Conservation (phyloP, 1,140 invertebrate genomes). For the Scaptomyza graminum region DNA sequence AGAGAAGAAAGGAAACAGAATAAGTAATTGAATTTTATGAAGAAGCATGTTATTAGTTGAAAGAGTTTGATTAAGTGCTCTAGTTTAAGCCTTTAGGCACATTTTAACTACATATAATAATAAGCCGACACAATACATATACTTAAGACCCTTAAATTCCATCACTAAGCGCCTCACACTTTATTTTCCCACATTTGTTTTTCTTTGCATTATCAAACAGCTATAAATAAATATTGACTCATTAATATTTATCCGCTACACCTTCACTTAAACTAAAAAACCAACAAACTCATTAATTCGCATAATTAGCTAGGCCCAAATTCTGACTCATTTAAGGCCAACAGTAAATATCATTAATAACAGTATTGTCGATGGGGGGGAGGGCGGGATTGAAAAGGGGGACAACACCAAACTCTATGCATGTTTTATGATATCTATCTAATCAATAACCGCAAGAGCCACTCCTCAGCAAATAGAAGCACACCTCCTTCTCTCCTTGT, state of each 20-base stretch:
- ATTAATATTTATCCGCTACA: too few species aligned
- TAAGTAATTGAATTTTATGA: slow-evolving; percentile 9
- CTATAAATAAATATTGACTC: too few species aligned
- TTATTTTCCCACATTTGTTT: not conserved
- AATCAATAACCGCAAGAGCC: slow-evolving; percentile 73
- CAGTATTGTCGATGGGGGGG: too few species aligned
- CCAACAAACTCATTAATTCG: too few species aligned
- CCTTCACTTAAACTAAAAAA: too few species aligned
- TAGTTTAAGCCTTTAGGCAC: too few species aligned
- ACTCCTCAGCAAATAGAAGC: slow-evolving; percentile 9
- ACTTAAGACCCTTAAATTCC: not conserved
- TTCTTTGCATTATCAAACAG: too few species aligned
- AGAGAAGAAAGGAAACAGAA: slow-evolving; percentile 11
- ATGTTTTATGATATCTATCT: slow-evolving; percentile 62
- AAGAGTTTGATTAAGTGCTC: not conserved
- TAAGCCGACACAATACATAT: too few species aligned
- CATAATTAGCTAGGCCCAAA: slow-evolving; percentile 35
- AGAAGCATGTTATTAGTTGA: not conserved
- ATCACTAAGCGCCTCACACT: not conserved
- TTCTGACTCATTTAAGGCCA: slow-evolving; percentile 34
- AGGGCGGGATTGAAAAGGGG: not conserved
- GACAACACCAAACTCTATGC: slow-evolving; percentile 1
- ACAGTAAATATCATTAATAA: slow-evolving; percentile 33
- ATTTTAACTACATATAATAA: too few species aligned
- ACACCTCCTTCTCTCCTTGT: not conserved